phyloP scores from a whole-genome alignment of 2,113 vertebrate species.

The Nettapus auritus region DNA sequence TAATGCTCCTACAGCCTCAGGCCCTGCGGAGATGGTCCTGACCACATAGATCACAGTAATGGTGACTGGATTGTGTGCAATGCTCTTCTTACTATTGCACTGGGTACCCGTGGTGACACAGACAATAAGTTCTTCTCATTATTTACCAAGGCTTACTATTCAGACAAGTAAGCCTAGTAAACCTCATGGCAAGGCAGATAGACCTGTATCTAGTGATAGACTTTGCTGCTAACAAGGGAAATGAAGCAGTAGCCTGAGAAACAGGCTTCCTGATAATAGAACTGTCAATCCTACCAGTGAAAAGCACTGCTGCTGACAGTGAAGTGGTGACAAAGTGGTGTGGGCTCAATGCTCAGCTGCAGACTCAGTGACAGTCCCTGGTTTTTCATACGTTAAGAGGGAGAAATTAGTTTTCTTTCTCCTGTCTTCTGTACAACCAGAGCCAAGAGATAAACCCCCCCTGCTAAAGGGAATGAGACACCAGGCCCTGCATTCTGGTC shows the following conservation, averaged over 20 bases:
- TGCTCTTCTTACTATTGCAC: rapidly evolving
- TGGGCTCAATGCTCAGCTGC: neutral
- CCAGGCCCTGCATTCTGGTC: neutral
- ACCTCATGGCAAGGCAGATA: neutral
- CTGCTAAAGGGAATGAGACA: neutral
- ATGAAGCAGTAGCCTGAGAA: neutral
- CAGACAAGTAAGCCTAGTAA: neutral
- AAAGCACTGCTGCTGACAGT: neutral
- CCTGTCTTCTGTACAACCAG: neutral
- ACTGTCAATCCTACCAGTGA: neutral
- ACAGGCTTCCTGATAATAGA: neutral
- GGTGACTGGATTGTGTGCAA: neutral
- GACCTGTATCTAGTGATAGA: neutral
- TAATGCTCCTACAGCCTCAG: neutral
- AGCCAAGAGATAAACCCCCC: neutral
- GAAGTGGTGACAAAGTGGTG: neutral
- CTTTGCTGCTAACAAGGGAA: neutral
- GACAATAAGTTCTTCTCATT: neutral
- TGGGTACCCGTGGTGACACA: neutral
- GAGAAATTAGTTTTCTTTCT: neutral
- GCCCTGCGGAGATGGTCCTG: neutral
- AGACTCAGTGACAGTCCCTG: neutral
- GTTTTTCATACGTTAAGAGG: neutral
- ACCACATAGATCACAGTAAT: rapidly evolving
- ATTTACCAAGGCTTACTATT: neutral